Evolutionary conservation across 2,888 invertebrate genomes (phyloP).

Genomic region (Agrochola litura): DNA sequence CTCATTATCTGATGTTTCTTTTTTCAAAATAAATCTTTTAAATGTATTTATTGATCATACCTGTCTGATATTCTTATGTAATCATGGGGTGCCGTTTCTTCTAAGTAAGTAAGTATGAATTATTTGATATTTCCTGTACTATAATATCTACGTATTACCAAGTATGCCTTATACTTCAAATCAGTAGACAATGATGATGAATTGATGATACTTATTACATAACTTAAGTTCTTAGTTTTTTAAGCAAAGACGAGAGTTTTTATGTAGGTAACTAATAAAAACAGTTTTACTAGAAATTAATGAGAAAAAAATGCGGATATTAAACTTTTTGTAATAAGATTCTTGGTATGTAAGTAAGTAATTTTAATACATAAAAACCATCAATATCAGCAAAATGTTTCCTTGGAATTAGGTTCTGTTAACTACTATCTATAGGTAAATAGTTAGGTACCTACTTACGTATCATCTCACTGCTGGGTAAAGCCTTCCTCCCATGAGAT

Average conservation of each 20-base stretch:
- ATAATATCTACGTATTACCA: background rate
- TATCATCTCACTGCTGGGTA: background rate
- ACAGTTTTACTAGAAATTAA: constrained; percentile 6
- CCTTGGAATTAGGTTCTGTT: background rate
- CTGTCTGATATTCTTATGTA: background rate
- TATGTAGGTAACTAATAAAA: background rate
- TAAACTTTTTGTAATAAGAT: background rate
- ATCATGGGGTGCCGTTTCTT: background rate
- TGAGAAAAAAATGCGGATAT: constrained; percentile 1
- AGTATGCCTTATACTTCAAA: background rate
- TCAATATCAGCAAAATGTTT: background rate
- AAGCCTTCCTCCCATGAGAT: background rate
- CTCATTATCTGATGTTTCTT: background rate
- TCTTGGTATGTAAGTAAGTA: constrained; percentile 1
- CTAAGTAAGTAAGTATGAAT: background rate
- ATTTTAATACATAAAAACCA: background rate
- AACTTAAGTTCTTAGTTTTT: background rate
- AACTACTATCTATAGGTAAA: background rate
- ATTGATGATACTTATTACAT: background rate
- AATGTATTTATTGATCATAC: background rate
- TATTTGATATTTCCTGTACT: background rate
- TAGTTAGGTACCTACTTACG: background rate
- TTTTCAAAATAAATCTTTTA: background rate
- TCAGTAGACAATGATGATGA: background rate
- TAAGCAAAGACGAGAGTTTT: background rate